These are phyloP conservation scores for Taenioides sp. DNA, from an alignment of 2,797 vertebrate species.

Conservation along the genomic window DNA sequence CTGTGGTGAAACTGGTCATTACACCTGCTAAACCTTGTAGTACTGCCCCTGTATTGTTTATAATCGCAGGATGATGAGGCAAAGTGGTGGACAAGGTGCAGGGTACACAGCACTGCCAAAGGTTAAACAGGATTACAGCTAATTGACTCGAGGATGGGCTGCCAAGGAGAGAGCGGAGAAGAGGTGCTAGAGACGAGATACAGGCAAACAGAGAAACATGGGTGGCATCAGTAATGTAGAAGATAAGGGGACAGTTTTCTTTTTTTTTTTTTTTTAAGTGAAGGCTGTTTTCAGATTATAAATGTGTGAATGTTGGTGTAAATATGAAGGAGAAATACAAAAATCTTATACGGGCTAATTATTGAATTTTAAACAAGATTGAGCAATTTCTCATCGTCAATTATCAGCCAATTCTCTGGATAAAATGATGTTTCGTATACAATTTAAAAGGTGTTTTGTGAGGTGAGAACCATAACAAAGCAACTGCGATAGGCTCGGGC, in stretches of 20 bases:
- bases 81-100: not conserved
- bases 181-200: not conserved
- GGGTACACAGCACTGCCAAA: constrained; percentile 2
- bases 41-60: not conserved
- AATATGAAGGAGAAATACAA: too few species aligned
- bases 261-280: too few species aligned
- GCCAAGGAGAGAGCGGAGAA: not conserved
- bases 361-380: too few species aligned
- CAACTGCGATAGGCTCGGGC: too few species aligned
- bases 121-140: constrained; percentile 14
- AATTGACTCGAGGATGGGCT: constrained; percentile 1
- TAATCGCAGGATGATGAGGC: not conserved
- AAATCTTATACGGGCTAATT: too few species aligned
- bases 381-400: too few species aligned
- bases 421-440: too few species aligned
- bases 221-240: not conserved
- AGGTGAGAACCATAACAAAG: too few species aligned
- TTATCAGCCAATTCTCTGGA: too few species aligned
- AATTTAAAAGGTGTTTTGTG: too few species aligned
- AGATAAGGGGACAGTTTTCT: not conserved
- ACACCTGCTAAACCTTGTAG: too few species aligned
- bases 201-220: not conserved
- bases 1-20: not conserved
- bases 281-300: not conserved
- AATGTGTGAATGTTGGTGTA: not conserved